Evolutionary conservation across 2,113 vertebrate genomes (phyloP).

Genomic region (Sphyrna mokarran): DNA sequence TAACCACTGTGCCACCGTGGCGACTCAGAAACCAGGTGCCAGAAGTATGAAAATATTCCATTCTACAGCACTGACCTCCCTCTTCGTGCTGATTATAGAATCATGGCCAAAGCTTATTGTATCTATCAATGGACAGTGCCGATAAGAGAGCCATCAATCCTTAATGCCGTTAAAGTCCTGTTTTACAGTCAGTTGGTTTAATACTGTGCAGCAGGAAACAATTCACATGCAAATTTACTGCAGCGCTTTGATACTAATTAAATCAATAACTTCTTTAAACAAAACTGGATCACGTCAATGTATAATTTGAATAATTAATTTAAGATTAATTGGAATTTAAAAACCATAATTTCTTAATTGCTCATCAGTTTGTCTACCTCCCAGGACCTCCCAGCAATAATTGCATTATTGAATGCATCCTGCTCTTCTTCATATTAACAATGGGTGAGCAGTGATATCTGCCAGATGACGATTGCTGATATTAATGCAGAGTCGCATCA

Average conservation of each 20-base stretch:
- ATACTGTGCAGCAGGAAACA: not conserved
- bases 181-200: not conserved
- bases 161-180: not conserved
- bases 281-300: not conserved
- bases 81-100: not conserved
- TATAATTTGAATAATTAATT: slow-evolving; percentile 14
- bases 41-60: not conserved
- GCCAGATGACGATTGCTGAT: not conserved
- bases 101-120: not conserved
- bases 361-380: not conserved
- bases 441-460: not conserved
- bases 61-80: not conserved
- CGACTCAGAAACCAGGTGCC: not conserved
- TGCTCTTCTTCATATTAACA: not conserved
- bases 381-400: not conserved
- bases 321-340: not conserved
- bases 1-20: too few relatives aligned
- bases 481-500: not conserved
- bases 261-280: not conserved
- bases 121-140: not conserved
- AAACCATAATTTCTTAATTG: not conserved
- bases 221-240: slow-evolving; percentile 19
- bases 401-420: not conserved
- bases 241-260: not conserved
- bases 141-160: not conserved